A percentile compares a stretch with the other conserved stretches of the same genome.
Conservation (phyloP, 2,113 vertebrate genomes). For the Proterorhinus semilunaris region DNA sequence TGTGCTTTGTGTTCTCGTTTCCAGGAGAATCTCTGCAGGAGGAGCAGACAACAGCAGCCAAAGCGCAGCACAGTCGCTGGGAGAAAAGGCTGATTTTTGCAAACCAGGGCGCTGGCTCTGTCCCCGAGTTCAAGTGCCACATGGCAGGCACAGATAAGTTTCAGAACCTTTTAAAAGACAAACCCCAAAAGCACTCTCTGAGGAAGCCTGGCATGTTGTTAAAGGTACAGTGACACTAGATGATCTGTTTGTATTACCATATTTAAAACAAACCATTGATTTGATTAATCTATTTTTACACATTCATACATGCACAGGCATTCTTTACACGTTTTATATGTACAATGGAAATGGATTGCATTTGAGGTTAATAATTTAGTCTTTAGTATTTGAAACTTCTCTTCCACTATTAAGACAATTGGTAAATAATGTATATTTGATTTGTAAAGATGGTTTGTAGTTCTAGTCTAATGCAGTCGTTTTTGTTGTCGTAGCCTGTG, state of each 20-base stretch:
- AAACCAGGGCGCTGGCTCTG: not conserved
- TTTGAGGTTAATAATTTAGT: too few species aligned
- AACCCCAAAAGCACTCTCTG: slow-evolving; percentile 51
- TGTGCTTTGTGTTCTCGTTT: slow-evolving; percentile 10
- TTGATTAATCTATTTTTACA: too few species aligned
- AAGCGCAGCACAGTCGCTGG: slow-evolving; percentile 39
- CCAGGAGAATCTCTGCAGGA: slow-evolving; percentile 49
- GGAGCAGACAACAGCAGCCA: slow-evolving; percentile 53
- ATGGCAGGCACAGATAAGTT: slow-evolving; percentile 46
- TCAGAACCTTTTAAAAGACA: slow-evolving; percentile 60
- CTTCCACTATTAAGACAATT: too few species aligned
- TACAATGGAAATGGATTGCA: too few species aligned
- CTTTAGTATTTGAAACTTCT: too few species aligned
- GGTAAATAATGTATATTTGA: too few species aligned
- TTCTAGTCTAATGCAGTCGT: not conserved
- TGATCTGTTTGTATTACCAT: not conserved
- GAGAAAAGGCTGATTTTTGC: slow-evolving; percentile 20
- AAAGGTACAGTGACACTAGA: slow-evolving; percentile 43
- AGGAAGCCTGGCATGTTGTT: slow-evolving; percentile 47
- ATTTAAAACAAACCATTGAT: not conserved
- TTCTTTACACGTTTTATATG: too few species aligned
- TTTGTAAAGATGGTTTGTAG: too few species aligned
- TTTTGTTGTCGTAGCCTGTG: slow-evolving; percentile 47
- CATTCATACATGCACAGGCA: too few species aligned
- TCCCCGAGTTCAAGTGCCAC: slow-evolving; percentile 60